A percentile compares a stretch with the other conserved stretches of the same genome.
Evolutionary conservation across 2,888 invertebrate genomes (phyloP).

Genomic region (Amblyteles armatorius): DNA sequence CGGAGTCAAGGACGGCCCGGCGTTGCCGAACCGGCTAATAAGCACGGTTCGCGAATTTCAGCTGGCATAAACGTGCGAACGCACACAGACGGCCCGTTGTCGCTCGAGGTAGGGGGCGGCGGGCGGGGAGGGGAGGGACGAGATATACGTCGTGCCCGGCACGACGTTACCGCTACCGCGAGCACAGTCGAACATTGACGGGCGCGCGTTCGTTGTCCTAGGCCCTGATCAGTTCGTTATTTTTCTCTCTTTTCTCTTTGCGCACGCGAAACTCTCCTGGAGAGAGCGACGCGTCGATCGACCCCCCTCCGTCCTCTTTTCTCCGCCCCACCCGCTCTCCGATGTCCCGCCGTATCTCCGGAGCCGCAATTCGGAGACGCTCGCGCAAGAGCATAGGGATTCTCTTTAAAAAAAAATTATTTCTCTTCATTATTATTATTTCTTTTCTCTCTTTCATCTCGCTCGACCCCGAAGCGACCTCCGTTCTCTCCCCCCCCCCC

Average conservation of each 20-base stretch:
- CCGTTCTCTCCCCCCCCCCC: not conserved
- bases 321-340: not conserved
- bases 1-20: constrained; percentile 67
- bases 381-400: too few species aligned
- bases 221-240: constrained; percentile 57
- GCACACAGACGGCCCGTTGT: not conserved
- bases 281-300: constrained; percentile 11
- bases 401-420: not conserved
- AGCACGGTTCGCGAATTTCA: constrained; percentile 57
- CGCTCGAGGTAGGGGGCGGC: not conserved
- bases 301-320: constrained; percentile 1
- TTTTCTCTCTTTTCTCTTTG: constrained; percentile 30
- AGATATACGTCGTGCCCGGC: constrained; percentile 33
- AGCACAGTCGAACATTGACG: constrained; percentile 20
- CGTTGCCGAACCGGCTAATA: constrained; percentile 32
- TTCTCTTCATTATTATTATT: not conserved
- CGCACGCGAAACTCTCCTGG: constrained; percentile 53
- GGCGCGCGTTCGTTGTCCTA: constrained; percentile 65
- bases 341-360: not conserved
- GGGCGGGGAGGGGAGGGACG: constrained; percentile 5
- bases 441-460: not conserved
- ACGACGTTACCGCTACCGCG: constrained; percentile 16
- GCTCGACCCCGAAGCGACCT: too few species aligned
- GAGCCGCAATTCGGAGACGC: not conserved
- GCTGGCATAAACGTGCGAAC: constrained; percentile 56